Percentiles rank a stretch among this genome's conserved stretches.
Evolutionary conservation across 2,797 vertebrate genomes (phyloP).

Genomic region (Siniperca obscura): DNA sequence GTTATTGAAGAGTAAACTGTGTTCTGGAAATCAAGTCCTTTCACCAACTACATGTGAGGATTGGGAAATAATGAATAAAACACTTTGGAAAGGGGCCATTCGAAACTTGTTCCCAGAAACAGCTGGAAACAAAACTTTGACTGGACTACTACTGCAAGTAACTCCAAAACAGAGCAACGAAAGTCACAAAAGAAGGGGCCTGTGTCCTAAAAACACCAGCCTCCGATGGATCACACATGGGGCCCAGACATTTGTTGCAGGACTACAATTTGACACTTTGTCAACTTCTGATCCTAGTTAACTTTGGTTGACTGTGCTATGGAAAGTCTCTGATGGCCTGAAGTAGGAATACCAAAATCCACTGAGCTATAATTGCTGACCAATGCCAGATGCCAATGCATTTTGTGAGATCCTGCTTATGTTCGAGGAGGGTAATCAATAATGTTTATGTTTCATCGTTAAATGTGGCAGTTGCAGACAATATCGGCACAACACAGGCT

Average conservation of each 20-base stretch:
- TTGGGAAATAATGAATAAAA: conserved; percentile 33
- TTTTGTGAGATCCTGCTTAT: neutral
- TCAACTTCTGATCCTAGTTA: neutral
- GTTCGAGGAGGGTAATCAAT: too few species aligned
- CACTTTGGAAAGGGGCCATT: conserved; percentile 17
- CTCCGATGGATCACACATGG: conserved; percentile 6
- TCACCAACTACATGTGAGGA: conserved; percentile 9
- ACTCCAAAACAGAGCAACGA: conserved; percentile 13
- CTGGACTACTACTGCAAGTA: conserved; percentile 11
- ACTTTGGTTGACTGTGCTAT: neutral
- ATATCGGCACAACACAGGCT: neutral
- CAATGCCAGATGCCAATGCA: neutral
- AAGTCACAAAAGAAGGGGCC: conserved; percentile 14
- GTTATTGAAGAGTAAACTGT: neutral
- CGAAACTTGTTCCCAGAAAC: conserved; percentile 42
- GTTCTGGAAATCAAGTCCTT: conserved; percentile 5
- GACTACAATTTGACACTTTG: conserved; percentile 4
- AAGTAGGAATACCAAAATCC: neutral
- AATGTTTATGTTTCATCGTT: neutral
- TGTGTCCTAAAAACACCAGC: conserved; percentile 12
- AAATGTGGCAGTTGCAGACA: neutral
- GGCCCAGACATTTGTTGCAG: neutral
- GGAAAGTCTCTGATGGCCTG: neutral
- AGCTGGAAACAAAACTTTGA: conserved; percentile 46
- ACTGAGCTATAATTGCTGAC: neutral